Evolutionary conservation across 2,888 invertebrate species (phyloP).

Genomic region (Melangyna quadrimaculata): DNA sequence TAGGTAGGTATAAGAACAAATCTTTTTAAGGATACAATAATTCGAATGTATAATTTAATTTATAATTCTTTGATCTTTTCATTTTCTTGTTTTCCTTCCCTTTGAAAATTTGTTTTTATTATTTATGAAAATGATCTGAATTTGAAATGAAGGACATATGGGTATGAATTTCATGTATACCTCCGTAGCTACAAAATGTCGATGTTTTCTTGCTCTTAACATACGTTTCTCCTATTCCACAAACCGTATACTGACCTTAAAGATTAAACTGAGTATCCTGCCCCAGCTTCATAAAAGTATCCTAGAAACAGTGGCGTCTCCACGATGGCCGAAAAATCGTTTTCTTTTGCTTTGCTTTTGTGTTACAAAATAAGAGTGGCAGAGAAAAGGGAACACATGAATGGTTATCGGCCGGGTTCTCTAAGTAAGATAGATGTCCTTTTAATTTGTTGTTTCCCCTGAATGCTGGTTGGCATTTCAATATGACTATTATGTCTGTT

Average conservation of each 20-base stretch:
- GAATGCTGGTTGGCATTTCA: slow-evolving; percentile 26
- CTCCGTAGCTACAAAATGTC: too few species aligned
- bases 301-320: slow-evolving; percentile 43
- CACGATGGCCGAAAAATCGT: slow-evolving; percentile 52
- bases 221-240: slow-evolving; percentile 13
- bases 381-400: slow-evolving; percentile 21
- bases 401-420: slow-evolving; percentile 66
- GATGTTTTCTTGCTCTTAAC: background rate
- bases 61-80: slow-evolving; percentile 41
- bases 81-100: background rate
- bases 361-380: background rate
- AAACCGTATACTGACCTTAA: slow-evolving; percentile 25
- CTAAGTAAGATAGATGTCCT: slow-evolving; percentile 70
- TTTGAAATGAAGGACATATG: slow-evolving; percentile 70
- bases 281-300: slow-evolving; percentile 36
- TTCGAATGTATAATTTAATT: slow-evolving; percentile 65
- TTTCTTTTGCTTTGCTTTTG: background rate
- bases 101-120: slow-evolving; percentile 66
- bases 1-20: background rate
- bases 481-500: slow-evolving; percentile 23
- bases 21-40: slow-evolving; percentile 41
- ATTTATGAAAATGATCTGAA: slow-evolving; percentile 69
- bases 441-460: slow-evolving; percentile 68
- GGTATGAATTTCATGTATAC: too few species aligned
- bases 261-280: slow-evolving; percentile 52